A percentile compares a stretch with the other conserved stretches of the same genome.
phyloP scores from a whole-genome alignment of 2,888 invertebrate genomes.

The Odiellus spinosus region DNA sequence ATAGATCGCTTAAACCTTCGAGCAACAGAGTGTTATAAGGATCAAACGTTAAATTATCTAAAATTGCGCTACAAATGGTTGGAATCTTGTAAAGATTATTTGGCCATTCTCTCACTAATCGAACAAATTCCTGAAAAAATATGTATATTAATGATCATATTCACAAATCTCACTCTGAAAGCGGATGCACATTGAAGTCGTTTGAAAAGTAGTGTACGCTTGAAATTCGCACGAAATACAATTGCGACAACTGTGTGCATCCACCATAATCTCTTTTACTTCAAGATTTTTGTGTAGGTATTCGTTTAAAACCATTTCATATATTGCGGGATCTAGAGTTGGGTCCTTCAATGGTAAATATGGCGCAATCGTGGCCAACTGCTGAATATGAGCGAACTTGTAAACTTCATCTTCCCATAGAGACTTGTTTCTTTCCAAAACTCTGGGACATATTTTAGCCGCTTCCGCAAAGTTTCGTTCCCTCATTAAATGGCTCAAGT shows the following conservation, averaged over 20 bases:
- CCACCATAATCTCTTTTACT: too few relatives aligned
- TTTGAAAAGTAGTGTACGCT: background rate
- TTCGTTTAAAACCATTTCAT: conserved; percentile 86
- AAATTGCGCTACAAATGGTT: conserved; percentile 67
- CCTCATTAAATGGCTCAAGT: conserved; percentile 60
- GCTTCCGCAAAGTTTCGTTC: conserved; percentile 51
- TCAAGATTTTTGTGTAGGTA: conserved; percentile 51
- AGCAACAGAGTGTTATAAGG: conserved; percentile 55
- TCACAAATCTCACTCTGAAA: background rate
- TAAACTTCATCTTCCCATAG: conserved; percentile 84
- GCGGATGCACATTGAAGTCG: background rate
- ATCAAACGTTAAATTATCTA: conserved; percentile 51
- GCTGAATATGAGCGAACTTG: conserved; percentile 69
- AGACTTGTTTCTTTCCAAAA: conserved; percentile 52
- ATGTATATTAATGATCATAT: conserved; percentile 1
- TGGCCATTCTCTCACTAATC: conserved; percentile 76
- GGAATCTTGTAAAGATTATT: conserved; percentile 56
- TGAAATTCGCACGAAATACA: too few relatives aligned
- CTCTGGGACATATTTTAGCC: conserved; percentile 64
- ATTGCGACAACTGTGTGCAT: too few relatives aligned
- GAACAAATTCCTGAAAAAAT: conserved; percentile 54
- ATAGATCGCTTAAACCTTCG: conserved; percentile 74
- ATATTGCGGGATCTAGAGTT: conserved; percentile 62
- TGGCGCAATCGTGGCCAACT: conserved; percentile 58
- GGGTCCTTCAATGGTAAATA: conserved; percentile 61